A percentile compares a stretch with the other conserved stretches of the same genome.
Evolutionary conservation across 1,140 invertebrate species (phyloP).

Genomic region (Portunus trituberculatus): DNA sequence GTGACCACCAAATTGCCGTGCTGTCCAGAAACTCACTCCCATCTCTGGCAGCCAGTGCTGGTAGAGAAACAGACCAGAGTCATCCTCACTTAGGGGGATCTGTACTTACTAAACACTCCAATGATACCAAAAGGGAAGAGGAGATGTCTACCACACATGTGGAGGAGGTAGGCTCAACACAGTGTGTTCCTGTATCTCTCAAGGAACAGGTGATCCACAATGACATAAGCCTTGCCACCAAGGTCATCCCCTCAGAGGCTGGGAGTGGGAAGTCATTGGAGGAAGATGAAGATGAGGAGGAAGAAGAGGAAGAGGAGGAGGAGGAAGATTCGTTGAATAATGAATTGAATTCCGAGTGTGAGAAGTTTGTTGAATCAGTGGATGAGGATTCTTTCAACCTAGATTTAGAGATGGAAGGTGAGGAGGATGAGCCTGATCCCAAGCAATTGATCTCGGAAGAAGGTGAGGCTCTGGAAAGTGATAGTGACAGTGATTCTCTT

Average conservation of each 20-base stretch:
- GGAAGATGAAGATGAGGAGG: not conserved
- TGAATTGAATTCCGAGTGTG: not conserved
- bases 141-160: not conserved
- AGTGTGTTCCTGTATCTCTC: not conserved
- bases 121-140: not conserved
- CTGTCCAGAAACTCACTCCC: not conserved
- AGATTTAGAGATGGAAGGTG: slow-evolving; percentile 5
- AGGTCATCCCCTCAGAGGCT: not conserved
- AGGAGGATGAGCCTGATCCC: not conserved
- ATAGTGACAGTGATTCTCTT: slow-evolving; percentile 28
- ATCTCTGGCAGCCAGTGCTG: not conserved
- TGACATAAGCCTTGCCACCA: not conserved
- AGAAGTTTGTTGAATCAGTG: not conserved
- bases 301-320: not conserved
- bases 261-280: not conserved
- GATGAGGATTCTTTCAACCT: not conserved
- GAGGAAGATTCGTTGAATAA: not conserved
- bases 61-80: not conserved
- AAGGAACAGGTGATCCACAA: not conserved
- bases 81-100: not conserved
- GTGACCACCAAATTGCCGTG: not conserved
- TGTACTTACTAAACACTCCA: not conserved
- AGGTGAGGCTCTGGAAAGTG: not conserved
- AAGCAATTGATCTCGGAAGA: not conserved
- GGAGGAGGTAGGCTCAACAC: not conserved